These are phyloP conservation scores for Sitobion miscanthi DNA, from an alignment of 1,140 invertebrate species.

Conservation along the genomic window DNA sequence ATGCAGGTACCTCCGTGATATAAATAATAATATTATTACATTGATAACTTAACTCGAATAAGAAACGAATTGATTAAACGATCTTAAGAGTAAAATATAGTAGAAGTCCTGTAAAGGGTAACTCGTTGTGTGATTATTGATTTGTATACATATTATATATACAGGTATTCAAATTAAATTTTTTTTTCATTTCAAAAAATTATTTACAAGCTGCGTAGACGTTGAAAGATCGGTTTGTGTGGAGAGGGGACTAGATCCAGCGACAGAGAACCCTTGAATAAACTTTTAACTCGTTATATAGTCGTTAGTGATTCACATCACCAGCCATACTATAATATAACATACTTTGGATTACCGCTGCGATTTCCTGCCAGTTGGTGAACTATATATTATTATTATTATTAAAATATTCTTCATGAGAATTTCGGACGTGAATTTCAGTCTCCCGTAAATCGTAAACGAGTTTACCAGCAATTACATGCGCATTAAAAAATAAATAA, in stretches of 20 bases:
- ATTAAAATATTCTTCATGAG: background rate
- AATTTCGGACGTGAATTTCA: background rate
- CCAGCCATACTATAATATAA: too few relatives aligned
- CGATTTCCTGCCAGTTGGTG: background rate
- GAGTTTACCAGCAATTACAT: background rate
- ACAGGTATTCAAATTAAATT: background rate
- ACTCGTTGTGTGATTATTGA: background rate
- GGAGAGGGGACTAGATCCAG: background rate
- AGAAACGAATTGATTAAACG: background rate
- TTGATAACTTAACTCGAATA: background rate
- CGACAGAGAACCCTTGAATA: background rate
- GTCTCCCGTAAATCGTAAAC: background rate
- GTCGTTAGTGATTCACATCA: background rate
- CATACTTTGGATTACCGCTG: too few relatives aligned
- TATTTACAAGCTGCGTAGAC: background rate
- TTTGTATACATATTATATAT: background rate
- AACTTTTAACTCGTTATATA: background rate
- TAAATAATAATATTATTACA: background rate
- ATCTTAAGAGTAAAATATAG: background rate
- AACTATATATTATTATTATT: background rate
- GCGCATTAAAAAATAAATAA: background rate
- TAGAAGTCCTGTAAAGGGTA: background rate
- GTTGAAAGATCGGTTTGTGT: background rate
- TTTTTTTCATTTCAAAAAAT: background rate
- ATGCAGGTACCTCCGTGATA: background rate